phyloP scores from a whole-genome alignment of 2,888 invertebrate genomes.

The Ormyrus thymus region DNA sequence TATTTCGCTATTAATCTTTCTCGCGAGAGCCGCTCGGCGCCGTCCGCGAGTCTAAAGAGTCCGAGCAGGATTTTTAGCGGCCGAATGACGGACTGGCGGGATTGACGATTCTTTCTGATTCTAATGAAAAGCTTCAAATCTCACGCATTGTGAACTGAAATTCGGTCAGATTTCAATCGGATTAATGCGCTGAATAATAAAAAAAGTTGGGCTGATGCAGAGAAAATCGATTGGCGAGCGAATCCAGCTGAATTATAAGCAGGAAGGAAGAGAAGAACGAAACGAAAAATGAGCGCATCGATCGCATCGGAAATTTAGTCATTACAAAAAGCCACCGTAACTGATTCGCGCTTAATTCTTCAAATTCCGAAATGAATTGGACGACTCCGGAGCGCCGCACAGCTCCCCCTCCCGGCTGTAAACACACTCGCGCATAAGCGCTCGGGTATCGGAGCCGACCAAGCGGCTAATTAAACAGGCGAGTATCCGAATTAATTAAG shows the following conservation, averaged over 20 bases:
- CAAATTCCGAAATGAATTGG: slow-evolving; percentile 21
- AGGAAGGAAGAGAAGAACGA: too few species aligned
- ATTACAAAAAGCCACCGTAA: slow-evolving; percentile 8
- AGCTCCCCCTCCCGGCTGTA: neutral
- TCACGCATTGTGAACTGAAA: too few species aligned
- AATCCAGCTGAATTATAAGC: too few species aligned
- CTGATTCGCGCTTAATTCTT: neutral
- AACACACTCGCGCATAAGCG: too few species aligned
- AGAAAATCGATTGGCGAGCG: too few species aligned
- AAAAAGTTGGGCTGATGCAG: too few species aligned
- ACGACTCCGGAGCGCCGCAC: neutral
- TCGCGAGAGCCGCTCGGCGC: neutral
- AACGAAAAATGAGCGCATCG: neutral
- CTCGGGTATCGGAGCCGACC: neutral
- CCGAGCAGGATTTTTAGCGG: neutral
- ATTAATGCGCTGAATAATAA: neutral
- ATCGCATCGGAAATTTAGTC: slow-evolving; percentile 13
- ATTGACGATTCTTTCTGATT: slow-evolving; percentile 5
- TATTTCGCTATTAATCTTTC: slow-evolving; percentile 33
- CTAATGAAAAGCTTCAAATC: too few species aligned
- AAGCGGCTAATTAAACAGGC: slow-evolving; percentile 34
- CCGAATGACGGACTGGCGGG: neutral
- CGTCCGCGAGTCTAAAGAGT: too few species aligned
- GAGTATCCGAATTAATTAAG: slow-evolving; percentile 55
- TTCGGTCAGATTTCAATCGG: too few species aligned